A percentile compares a stretch with the other conserved stretches of the same genome.
Conservation (phyloP, 2,888 invertebrate species). For the Athetis lepigone region DNA sequence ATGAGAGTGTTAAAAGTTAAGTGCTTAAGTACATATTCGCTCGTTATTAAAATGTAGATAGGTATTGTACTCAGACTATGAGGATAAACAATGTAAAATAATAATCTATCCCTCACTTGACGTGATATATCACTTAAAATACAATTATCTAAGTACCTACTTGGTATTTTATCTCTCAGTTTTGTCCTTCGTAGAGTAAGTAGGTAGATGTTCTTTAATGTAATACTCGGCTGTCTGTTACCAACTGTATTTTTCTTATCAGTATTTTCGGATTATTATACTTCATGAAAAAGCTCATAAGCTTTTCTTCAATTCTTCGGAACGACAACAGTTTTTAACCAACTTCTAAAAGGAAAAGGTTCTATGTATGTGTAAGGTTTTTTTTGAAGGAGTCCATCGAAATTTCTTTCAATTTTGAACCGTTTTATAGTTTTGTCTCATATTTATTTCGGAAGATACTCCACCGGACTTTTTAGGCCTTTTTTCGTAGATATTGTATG, state of each 20-base stretch:
- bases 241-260: conserved; percentile 8
- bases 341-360: too few species aligned
- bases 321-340: conserved; percentile 15
- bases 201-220: conserved; percentile 5
- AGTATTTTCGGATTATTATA: conserved; percentile 26
- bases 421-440: too few species aligned
- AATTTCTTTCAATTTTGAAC: too few species aligned
- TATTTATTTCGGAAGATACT: too few species aligned
- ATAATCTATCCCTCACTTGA: conserved; percentile 9
- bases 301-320: conserved; percentile 12
- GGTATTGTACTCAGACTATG: neutral
- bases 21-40: conserved; percentile 2
- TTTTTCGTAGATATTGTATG: too few species aligned
- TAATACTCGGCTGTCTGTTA: conserved; percentile 15
- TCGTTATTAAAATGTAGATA: conserved; percentile 4
- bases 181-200: neutral
- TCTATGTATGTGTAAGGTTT: too few species aligned
- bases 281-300: conserved; percentile 16
- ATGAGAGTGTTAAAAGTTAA: conserved; percentile 11
- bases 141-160: conserved; percentile 9
- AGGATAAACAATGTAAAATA: neutral
- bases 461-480: too few species aligned
- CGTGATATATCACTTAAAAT: conserved; percentile 18
- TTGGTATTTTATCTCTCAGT: conserved; percentile 1
- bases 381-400: too few species aligned